Conservation (phyloP, 1,140 invertebrate species). For the Littorina saxatilis region DNA sequence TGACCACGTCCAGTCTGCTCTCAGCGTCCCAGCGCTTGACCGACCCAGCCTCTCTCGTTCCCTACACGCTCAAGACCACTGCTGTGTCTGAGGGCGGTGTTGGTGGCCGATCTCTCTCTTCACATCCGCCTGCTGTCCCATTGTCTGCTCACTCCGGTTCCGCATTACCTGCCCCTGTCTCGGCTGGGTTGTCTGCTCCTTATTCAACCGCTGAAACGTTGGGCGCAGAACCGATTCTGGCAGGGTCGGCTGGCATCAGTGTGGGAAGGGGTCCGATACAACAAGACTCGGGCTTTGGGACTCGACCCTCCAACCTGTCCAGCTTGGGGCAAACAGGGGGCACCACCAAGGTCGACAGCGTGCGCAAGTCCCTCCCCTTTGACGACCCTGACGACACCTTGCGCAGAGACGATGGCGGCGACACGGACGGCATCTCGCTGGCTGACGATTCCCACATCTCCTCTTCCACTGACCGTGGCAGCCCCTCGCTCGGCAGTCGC, state of each 20-base stretch:
- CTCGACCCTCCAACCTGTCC: background rate
- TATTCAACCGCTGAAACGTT: background rate
- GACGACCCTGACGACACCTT: constrained; percentile 39
- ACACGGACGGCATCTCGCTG: background rate
- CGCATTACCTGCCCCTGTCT: background rate
- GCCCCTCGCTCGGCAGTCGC: constrained; percentile 49
- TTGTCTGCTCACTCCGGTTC: background rate
- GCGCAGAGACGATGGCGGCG: background rate
- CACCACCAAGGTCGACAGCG: constrained; percentile 50
- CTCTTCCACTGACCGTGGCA: constrained; percentile 61
- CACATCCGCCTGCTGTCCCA: background rate
- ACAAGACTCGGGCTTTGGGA: background rate
- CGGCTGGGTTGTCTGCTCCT: too few relatives aligned
- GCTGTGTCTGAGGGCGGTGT: background rate
- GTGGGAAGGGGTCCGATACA: background rate
- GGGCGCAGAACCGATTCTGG: too few relatives aligned
- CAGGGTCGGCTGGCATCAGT: background rate
- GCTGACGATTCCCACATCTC: constrained; percentile 46
- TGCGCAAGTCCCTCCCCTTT: constrained; percentile 62
- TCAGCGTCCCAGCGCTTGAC: background rate
- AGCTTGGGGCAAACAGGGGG: background rate
- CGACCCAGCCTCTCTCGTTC: constrained; percentile 31
- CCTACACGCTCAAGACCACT: constrained; percentile 18
- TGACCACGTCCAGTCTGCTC: background rate
- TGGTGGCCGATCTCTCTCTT: too few relatives aligned